A percentile compares a stretch with the other conserved stretches of the same genome.
These are phyloP conservation scores for Sycophila sp. DNA, from an alignment of 1,140 invertebrate genomes.

Conservation along the genomic window DNA sequence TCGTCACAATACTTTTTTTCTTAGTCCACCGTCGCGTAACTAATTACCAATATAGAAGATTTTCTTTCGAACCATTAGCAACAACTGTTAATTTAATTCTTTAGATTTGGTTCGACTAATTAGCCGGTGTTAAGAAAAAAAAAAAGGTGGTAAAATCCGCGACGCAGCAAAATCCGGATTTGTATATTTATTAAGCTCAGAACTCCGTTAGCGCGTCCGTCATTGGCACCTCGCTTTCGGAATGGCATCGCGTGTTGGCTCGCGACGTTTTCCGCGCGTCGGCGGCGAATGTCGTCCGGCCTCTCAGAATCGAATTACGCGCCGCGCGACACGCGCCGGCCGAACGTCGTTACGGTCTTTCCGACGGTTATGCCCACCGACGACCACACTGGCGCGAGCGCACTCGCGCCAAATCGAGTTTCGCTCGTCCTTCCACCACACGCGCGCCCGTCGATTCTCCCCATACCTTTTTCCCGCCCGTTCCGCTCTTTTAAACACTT, in stretches of 20 bases:
- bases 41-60: too few species aligned
- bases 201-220: too few species aligned
- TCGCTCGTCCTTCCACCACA: background rate
- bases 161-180: too few species aligned
- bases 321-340: background rate
- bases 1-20: too few species aligned
- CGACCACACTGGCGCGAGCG: background rate
- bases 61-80: too few species aligned
- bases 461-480: background rate
- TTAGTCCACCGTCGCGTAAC: too few species aligned
- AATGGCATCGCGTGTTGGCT: background rate
- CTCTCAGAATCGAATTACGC: constrained; percentile 27
- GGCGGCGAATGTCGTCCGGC: constrained; percentile 7
- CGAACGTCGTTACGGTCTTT: constrained; percentile 31
- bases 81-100: too few species aligned
- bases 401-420: constrained; percentile 13
- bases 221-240: background rate
- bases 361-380: constrained; percentile 12
- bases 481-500: background rate
- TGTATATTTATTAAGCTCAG: too few species aligned
- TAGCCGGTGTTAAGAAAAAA: too few species aligned
- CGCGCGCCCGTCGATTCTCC: background rate
- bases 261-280: constrained; percentile 6
- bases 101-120: too few species aligned
- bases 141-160: too few species aligned